phyloP scores from a whole-genome alignment of 2,797 vertebrate genomes.

The Halcyon smyrnensis region DNA sequence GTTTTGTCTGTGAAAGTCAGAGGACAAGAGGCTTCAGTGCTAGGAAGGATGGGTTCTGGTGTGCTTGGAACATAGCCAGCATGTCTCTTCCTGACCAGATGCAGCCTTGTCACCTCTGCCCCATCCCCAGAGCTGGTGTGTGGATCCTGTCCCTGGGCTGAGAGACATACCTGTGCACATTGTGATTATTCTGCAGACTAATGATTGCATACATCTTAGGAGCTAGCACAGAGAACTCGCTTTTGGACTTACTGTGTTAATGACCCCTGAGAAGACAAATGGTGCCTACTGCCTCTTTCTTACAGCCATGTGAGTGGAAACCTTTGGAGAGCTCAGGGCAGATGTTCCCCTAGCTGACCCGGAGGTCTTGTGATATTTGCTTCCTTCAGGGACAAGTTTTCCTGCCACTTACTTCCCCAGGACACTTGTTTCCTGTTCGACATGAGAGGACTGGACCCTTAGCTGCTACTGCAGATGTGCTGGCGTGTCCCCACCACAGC shows the following conservation, averaged over 20 bases:
- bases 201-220: neutral
- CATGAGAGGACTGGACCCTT: neutral
- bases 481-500: neutral
- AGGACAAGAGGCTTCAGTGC: rapidly evolving
- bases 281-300: neutral
- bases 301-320: rapidly evolving
- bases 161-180: neutral
- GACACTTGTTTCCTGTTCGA: neutral
- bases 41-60: neutral
- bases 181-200: neutral
- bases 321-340: neutral
- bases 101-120: neutral
- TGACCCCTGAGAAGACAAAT: neutral
- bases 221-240: neutral
- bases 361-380: neutral
- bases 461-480: rapidly evolving
- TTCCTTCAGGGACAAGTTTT: neutral
- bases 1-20: neutral
- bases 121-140: neutral
- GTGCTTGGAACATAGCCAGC: neutral
- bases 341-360: neutral
- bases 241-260: neutral
- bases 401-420: neutral
- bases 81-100: neutral
- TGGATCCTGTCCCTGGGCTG: rapidly evolving